Base-by-base conservation (phyloP, 2,797 vertebrate genomes). In the Xerus rutilus region DNA sequence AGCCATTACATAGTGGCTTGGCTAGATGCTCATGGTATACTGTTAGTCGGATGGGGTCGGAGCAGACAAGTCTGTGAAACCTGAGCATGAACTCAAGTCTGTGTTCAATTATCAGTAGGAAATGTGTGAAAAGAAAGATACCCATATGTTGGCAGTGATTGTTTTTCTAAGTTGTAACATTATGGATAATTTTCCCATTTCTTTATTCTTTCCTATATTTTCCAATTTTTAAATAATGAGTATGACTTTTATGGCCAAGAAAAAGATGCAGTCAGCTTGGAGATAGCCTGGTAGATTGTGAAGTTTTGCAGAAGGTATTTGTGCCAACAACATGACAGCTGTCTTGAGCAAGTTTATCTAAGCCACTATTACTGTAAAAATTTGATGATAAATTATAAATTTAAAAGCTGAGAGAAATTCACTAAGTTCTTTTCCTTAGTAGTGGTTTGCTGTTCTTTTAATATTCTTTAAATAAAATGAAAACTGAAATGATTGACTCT, bases 391-490 rank as follows among this genome's bases (percentile, higher is more conserved):
- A 74, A 59, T 72, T 86, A 28, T 76, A 70, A 92, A 67, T 62
- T 39, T 25, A 76, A 52, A 74, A 76, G 52, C 49, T 62, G 52
- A 62, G 67, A 91, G 89, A 86, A 76, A 91, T 15, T 45, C 52
- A 67, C 59, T 20, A 57, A 45, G 11, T 49, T 43, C 70, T 2
- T 74, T 77, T 94, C 84, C 70, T 62, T 62, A n/a, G 74, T 79
- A 52, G 39, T 13, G 82, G 73, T 88, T 92, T 90, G 32, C 25
- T 52, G 5, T 74, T 92, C 39, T 86, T 35, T 54, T 49, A 52
- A 20, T 94, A 47, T 73, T 91, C 79, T 92, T 88, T 88, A 95
- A 69, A 62, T 20, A 84, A 35, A 95, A 54, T 57, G 62, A 89
- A 79, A 88, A 91, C 84, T 25, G 9, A 0, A 91, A 7, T 85